Conservation (phyloP, 2,113 vertebrate species). For the Sebastes schlegelii region DNA sequence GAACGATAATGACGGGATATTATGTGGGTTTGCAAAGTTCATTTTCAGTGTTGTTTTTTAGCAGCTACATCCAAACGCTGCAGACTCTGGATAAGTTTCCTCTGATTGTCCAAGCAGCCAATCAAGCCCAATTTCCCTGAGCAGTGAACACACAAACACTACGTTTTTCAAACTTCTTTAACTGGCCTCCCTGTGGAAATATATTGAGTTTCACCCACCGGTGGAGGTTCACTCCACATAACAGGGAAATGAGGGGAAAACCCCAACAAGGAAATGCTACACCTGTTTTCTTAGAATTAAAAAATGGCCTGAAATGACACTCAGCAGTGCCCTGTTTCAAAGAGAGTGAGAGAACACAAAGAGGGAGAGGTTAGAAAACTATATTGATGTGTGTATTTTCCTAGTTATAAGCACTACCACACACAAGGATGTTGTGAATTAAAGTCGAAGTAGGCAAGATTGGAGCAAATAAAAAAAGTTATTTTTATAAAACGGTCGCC, state of each 20-base stretch:
- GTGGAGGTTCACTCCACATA: constrained; percentile 22
- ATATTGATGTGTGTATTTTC: not conserved
- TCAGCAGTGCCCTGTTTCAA: not conserved
- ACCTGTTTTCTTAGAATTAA: constrained; percentile 16
- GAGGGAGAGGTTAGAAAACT: not conserved
- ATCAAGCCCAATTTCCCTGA: constrained; percentile 51
- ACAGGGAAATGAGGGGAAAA: constrained; percentile 18
- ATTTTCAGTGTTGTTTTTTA: constrained; percentile 41
- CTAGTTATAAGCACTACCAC: not conserved
- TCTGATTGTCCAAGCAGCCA: constrained; percentile 46
- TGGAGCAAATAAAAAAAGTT: too few species aligned
- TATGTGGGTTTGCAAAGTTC: constrained; percentile 58
- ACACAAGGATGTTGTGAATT: not conserved
- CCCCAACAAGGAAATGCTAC: constrained; percentile 23
- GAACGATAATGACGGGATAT: constrained; percentile 67
- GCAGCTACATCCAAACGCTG: constrained; percentile 20
- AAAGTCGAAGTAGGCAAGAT: too few species aligned
- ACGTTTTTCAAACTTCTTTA: constrained; percentile 24
- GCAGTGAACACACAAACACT: constrained; percentile 55
- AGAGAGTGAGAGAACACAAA: not conserved
- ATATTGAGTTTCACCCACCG: constrained; percentile 31
- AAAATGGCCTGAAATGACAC: constrained; percentile 18
- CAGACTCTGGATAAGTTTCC: constrained; percentile 42
- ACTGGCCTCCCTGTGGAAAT: constrained; percentile 18
- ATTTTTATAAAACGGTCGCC: too few species aligned